Percentiles rank a stretch among this genome's conserved stretches.
These are phyloP conservation scores for Oncorhynchus nerka DNA, from an alignment of 2,113 vertebrate species.

Conservation along the genomic window DNA sequence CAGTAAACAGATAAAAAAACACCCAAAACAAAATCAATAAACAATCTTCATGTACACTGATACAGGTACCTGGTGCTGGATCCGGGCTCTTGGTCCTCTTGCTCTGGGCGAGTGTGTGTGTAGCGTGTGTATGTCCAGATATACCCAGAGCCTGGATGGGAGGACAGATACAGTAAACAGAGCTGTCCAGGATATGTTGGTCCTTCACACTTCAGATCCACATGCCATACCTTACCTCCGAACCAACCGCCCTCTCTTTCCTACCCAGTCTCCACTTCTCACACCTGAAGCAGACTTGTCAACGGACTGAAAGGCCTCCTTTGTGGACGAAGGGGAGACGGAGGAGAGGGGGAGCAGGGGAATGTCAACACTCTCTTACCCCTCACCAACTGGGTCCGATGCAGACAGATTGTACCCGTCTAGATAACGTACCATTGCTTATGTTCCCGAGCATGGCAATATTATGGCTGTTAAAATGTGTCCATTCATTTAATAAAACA, in stretches of 20 bases:
- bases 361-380: neutral
- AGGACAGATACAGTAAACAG: neutral
- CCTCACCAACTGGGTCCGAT: neutral
- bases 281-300: constrained; percentile 9
- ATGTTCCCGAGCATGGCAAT: no score
- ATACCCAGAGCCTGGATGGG: neutral
- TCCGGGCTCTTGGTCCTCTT: neutral
- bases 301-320: constrained; percentile 26
- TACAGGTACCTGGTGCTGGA: constrained; percentile 2
- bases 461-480: neutral
- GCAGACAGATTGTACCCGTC: no score
- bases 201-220: constrained; percentile 33
- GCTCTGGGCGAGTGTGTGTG: neutral
- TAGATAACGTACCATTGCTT: no score
- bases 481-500: neutral
- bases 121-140: neutral
- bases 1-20: neutral
- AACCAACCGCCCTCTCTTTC: neutral
- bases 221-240: constrained; percentile 16
- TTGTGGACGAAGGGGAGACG: constrained; percentile 6
- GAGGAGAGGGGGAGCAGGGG: neutral
- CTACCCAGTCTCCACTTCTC: constrained; percentile 22
- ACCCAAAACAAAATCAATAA: neutral
- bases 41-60: neutral
- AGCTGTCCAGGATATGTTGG: constrained; percentile 7